Evolutionary conservation across 2,888 invertebrate genomes (phyloP).

Genomic region (Lepidonotus clava): DNA sequence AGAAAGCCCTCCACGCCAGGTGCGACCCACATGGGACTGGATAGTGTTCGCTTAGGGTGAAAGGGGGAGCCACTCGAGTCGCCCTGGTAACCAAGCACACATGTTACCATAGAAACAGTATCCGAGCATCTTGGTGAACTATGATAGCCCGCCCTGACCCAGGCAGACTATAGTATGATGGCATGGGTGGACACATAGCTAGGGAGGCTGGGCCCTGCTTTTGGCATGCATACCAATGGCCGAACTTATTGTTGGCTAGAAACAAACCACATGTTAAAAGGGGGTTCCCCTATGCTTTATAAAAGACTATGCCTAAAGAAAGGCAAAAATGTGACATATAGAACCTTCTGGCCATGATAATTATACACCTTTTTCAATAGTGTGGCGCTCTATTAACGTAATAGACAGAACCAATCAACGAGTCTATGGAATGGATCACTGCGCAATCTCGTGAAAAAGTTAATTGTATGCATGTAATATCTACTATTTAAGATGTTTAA

Average conservation of each 20-base stretch:
- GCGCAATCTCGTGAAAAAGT: no score
- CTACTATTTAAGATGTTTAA: no score
- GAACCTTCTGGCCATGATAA: no score
- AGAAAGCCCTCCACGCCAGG: conserved; percentile 13
- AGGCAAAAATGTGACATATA: no score
- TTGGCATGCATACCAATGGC: no score
- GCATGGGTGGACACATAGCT: neutral
- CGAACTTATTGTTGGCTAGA: no score
- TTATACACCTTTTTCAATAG: no score
- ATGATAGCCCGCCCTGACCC: conserved; percentile 31
- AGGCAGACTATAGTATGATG: neutral
- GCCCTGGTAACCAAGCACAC: conserved; percentile 41
- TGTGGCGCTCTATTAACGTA: no score
- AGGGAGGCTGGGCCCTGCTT: neutral
- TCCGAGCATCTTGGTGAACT: conserved; percentile 46
- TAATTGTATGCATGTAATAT: no score
- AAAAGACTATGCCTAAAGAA: no score
- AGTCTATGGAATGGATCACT: no score
- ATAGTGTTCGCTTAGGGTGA: conserved; percentile 31
- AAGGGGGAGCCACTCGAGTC: conserved; percentile 39
- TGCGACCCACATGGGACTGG: conserved; percentile 1
- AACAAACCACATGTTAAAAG: conserved; percentile 27
- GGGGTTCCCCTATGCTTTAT: neutral
- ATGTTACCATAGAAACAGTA: conserved; percentile 42
- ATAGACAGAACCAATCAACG: no score